These are phyloP conservation scores for Dicaeum eximium DNA, from an alignment of 2,113 vertebrate species.

Conservation along the genomic window DNA sequence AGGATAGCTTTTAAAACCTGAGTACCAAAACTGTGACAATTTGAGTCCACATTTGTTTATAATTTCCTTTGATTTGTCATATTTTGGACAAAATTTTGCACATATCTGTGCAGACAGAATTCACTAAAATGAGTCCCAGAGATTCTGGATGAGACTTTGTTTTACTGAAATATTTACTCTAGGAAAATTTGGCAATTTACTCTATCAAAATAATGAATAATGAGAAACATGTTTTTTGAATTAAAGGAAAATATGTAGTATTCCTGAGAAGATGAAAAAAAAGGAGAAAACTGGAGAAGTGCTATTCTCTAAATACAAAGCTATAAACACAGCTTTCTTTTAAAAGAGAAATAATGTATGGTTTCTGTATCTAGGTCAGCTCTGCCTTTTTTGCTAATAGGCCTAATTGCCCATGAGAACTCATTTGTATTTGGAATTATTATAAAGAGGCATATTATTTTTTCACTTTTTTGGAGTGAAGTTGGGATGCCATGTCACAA, in stretches of 20 bases:
- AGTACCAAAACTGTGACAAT: not conserved
- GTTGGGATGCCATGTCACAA: not conserved
- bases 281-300: not conserved
- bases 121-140: not conserved
- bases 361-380: constrained; percentile 17
- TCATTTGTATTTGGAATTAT: not conserved
- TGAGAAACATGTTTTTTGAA: not conserved
- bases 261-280: not conserved
- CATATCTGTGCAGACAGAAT: not conserved
- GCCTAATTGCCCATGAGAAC: constrained; percentile 17
- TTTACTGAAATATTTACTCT: not conserved
- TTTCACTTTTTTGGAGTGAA: not conserved
- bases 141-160: not conserved
- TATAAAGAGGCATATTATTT: not conserved
- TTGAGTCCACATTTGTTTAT: not conserved
- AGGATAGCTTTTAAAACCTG: not conserved
- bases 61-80: not conserved
- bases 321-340: not conserved
- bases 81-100: not conserved
- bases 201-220: not conserved
- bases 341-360: not conserved
- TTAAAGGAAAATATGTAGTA: not conserved
- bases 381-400: constrained; percentile 5
- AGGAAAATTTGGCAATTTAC: not conserved
- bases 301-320: not conserved